Conservation (phyloP, 2,797 vertebrate species). For the Gallirallus australis region DNA sequence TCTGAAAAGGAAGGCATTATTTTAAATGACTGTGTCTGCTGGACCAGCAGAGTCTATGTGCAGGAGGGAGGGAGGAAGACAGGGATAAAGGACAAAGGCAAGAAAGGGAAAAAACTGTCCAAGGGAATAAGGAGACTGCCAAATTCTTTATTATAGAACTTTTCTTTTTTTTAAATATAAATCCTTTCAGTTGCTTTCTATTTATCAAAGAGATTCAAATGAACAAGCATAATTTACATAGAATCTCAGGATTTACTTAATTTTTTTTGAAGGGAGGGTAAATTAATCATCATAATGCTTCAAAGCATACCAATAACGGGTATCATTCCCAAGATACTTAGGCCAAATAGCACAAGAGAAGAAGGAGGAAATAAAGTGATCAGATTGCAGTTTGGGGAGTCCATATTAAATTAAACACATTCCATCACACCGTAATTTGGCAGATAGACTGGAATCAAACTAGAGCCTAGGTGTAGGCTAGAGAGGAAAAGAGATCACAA, state of each 20-base stretch:
- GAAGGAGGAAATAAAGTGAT: neutral
- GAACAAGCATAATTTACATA: neutral
- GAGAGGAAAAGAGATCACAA: accelerated
- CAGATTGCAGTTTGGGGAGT: neutral
- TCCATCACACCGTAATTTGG: accelerated
- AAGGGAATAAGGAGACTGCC: neutral
- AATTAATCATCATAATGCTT: neutral
- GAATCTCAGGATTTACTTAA: neutral
- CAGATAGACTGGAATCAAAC: neutral
- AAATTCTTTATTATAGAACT: neutral
- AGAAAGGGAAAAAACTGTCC: neutral
- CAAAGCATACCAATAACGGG: neutral
- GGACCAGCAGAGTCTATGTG: constrained; percentile 20
- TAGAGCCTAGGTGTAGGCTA: neutral
- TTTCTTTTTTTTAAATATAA: no score
- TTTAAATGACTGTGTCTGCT: constrained; percentile 37
- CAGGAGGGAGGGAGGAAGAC: constrained; percentile 54
- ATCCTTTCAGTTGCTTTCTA: neutral
- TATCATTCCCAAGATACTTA: neutral
- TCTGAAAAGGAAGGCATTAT: constrained; percentile 30
- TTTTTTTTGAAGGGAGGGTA: neutral
- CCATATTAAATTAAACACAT: neutral
- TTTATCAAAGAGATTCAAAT: neutral
- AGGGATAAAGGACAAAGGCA: constrained; percentile 30
- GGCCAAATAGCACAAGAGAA: neutral